Evolutionary conservation across 92 coral and sea anemone species (phyloP), one percentile per base, ranked within the genome.

Genomic region (Phenganax stokvisi): DNA sequence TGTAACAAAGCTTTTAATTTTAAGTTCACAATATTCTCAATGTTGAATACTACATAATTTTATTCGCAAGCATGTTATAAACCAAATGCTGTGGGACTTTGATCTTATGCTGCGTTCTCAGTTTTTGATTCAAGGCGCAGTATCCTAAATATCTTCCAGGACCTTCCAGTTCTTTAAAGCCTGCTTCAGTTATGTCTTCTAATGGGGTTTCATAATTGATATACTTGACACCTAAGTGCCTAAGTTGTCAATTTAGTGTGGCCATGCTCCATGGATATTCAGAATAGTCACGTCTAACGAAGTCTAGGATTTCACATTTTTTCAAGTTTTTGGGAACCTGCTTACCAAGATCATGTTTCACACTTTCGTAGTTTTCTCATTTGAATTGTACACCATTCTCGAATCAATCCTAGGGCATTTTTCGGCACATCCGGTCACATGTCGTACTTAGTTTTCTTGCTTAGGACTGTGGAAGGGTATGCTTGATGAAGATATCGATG

Each of bases 211-310:
- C 84, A 61, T 87, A 87, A 56, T 89, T 81, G 57, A 86, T 86
- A 52, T 89, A 89, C 52, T 75, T 80, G 27, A 89, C 86, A 30
- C 79, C 88, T 56, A 89, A 86, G 64, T 84, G 82, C 3, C 83
- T 75, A 76, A 87, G 90, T 4, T 90, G 80, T 70, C 87, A 72
- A 71, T 27, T 85, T 3, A 86, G 89, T 51, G 87, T 86, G 9
- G 85, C 67, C 8, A 80, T 28, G 75, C 91, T 89, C 91, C 91
- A 86, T 13, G 72, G 64, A 74, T 89, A 89, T 3, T 83, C 56
- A 6, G 86, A 80, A 75, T 81, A 88, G 80, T 85, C 84, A 17
- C 84, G 64, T 72, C 72, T 57, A 31, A 88, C 79, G 74, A 81
- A 85, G 77, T 86, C 89, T 25, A 83, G 57, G 15, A 86, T 83